A percentile compares a stretch with the other conserved stretches of the same genome.
Conservation (phyloP, 2,888 invertebrate species). For the Parasteatoda lunata region DNA sequence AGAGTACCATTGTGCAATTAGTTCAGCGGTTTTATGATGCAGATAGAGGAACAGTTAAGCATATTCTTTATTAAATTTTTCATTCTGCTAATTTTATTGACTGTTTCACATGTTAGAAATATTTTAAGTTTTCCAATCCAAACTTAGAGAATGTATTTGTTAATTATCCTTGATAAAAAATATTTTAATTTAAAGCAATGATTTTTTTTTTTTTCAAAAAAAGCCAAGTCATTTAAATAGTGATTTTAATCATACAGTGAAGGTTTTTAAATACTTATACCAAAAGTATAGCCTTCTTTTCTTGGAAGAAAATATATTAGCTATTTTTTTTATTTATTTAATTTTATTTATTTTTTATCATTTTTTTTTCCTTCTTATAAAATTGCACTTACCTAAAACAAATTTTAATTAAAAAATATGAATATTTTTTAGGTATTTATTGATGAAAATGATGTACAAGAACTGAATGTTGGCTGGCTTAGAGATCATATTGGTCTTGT, state of each 20-base stretch:
- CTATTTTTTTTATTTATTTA: too few relatives aligned
- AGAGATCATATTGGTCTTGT: constrained; percentile 75
- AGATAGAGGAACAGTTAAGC: constrained; percentile 74
- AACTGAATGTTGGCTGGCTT: constrained; percentile 76
- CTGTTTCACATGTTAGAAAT: not conserved
- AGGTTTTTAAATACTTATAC: too few relatives aligned
- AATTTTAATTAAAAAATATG: not conserved
- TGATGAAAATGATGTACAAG: constrained; percentile 75
- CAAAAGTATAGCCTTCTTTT: too few relatives aligned
- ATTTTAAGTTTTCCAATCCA: not conserved
- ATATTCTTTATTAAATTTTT: not conserved
- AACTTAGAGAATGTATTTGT: not conserved
- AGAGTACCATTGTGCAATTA: constrained; percentile 74
- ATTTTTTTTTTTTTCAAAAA: too few relatives aligned
- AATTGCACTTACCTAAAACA: too few relatives aligned
- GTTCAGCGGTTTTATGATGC: constrained; percentile 84
- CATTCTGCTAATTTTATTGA: not conserved
- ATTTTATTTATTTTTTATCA: too few relatives aligned
- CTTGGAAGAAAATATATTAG: too few relatives aligned
- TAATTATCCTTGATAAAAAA: not conserved
- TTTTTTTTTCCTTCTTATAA: too few relatives aligned
- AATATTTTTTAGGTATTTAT: constrained; percentile 70
- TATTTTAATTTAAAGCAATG: not conserved
- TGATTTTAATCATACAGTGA: too few relatives aligned
- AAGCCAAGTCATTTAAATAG: too few relatives aligned